Conservation (phyloP, 2,888 invertebrate genomes). For the Lasioglossum vierecki region DNA sequence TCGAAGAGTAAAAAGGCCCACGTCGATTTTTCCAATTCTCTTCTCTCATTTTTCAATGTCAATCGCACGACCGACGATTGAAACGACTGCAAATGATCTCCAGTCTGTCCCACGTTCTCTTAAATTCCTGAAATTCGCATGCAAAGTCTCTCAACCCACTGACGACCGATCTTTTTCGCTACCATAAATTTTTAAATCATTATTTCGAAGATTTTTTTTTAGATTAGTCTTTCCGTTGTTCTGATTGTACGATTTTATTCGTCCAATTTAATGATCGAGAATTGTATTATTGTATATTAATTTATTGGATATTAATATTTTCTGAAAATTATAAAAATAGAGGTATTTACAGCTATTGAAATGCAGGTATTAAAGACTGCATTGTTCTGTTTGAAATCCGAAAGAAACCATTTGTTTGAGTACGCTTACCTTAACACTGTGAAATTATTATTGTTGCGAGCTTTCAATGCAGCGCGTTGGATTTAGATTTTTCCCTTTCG, state of each 20-base stretch:
- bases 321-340: too few relatives aligned
- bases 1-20: not conserved
- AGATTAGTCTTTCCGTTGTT: too few relatives aligned
- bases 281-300: not conserved
- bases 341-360: too few relatives aligned
- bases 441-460: not conserved
- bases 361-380: not conserved
- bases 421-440: not conserved
- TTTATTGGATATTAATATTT: too few relatives aligned
- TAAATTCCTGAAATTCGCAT: not conserved
- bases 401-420: too few relatives aligned
- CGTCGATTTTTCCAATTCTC: not conserved
- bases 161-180: fast-evolving
- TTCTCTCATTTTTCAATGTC: not conserved
- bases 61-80: not conserved
- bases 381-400: not conserved
- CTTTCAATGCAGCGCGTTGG: not conserved
- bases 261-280: not conserved
- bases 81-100: not conserved
- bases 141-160: not conserved
- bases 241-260: not conserved
- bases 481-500: not conserved
- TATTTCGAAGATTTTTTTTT: not conserved
- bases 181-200: not conserved
- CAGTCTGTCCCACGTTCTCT: not conserved